These are phyloP conservation scores for Neuroscelio doddi DNA, from an alignment of 2,888 invertebrate species.

Conservation along the genomic window DNA sequence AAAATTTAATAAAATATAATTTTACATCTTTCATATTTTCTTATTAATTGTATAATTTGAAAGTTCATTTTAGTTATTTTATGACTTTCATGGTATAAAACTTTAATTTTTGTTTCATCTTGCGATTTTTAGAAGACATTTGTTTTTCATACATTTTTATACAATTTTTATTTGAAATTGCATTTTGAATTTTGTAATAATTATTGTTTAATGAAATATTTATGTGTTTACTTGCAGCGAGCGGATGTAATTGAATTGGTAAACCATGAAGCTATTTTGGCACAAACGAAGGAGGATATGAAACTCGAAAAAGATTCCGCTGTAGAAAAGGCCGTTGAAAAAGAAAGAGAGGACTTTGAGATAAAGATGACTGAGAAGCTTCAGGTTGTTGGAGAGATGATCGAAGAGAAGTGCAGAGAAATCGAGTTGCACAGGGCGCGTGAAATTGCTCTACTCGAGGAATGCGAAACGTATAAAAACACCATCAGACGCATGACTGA, in stretches of 20 bases:
- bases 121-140: too few relatives aligned
- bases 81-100: background rate
- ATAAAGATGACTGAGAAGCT: slow-evolving; percentile 72
- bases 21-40: too few relatives aligned
- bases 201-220: slow-evolving; percentile 3
- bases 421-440: slow-evolving; percentile 63
- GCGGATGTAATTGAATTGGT: slow-evolving; percentile 78
- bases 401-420: slow-evolving; percentile 73
- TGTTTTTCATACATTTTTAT: too few relatives aligned
- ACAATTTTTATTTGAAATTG: slow-evolving; percentile 7
- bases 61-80: too few relatives aligned
- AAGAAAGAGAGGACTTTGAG: slow-evolving; percentile 75
- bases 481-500: slow-evolving; percentile 81
- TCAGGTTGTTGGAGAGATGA: slow-evolving; percentile 68
- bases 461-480: slow-evolving; percentile 79
- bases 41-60: too few relatives aligned
- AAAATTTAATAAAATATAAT: too few relatives aligned
- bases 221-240: slow-evolving; percentile 64
- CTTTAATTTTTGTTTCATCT: too few relatives aligned
- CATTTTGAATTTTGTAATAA: background rate
- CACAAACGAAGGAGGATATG: slow-evolving; percentile 80
- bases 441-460: slow-evolving; percentile 76
- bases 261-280: slow-evolving; percentile 79
- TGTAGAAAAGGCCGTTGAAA: slow-evolving; percentile 74
- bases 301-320: slow-evolving; percentile 76